A percentile compares a stretch with the other conserved stretches of the same genome.
Evolutionary conservation across 2,888 invertebrate species (phyloP).

Genomic region (Elgonia sp.): DNA sequence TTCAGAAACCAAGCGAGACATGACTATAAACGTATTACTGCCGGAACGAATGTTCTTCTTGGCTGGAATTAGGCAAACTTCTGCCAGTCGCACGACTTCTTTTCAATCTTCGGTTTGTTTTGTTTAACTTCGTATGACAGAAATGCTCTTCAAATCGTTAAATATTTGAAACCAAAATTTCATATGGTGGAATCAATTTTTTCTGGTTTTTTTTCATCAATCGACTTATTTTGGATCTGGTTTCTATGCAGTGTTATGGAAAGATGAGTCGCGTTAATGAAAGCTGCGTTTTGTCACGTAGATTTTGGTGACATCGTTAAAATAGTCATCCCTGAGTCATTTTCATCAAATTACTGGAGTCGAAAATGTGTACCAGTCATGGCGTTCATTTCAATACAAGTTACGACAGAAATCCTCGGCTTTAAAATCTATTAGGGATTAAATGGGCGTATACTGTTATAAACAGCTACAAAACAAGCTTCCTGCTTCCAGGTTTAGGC

Average conservation of each 20-base stretch:
- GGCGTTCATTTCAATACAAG: slow-evolving; percentile 33
- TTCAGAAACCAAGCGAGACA: slow-evolving; percentile 78
- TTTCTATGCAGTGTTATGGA: neutral
- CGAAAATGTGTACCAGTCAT: slow-evolving; percentile 30
- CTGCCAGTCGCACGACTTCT: slow-evolving; percentile 80
- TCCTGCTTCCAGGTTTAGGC: too few relatives aligned
- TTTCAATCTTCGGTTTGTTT: slow-evolving; percentile 10
- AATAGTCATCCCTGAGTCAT: slow-evolving; percentile 16
- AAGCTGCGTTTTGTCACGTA: slow-evolving; percentile 48
- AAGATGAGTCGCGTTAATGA: slow-evolving; percentile 18
- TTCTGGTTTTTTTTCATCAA: neutral
- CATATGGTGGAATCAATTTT: neutral
- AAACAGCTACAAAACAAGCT: too few relatives aligned
- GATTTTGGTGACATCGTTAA: slow-evolving; percentile 50
- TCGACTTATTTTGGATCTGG: slow-evolving; percentile 6
- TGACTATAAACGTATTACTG: slow-evolving; percentile 85
- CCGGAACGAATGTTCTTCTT: slow-evolving; percentile 84
- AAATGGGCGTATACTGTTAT: slow-evolving; percentile 33
- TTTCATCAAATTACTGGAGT: slow-evolving; percentile 25
- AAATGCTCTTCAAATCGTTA: neutral
- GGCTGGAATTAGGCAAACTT: slow-evolving; percentile 82
- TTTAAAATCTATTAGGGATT: slow-evolving; percentile 39
- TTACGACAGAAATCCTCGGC: slow-evolving; percentile 1
- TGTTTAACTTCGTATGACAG: neutral
- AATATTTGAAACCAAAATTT: neutral